These are phyloP conservation scores for Scarus forsteni DNA, from an alignment of 2,797 vertebrate genomes.

Conservation along the genomic window DNA sequence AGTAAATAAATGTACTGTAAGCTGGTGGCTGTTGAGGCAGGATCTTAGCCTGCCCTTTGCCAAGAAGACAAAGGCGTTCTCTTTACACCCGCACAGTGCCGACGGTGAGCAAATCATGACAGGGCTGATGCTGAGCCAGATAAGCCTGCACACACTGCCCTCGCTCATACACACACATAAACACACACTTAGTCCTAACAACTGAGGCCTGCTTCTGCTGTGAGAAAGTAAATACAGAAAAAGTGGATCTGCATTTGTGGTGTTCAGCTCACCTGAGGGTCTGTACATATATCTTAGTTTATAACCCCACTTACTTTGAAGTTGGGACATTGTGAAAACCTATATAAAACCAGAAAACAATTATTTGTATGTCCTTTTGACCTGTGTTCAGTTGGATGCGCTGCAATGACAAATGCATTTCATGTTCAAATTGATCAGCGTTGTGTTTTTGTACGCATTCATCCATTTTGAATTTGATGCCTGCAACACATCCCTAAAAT, in stretches of 20 bases:
- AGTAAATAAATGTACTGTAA: constrained; percentile 45
- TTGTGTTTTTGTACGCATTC: no score
- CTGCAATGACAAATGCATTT: no score
- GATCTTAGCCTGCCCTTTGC: constrained; percentile 47
- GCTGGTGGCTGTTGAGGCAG: constrained; percentile 50
- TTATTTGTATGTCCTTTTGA: no score
- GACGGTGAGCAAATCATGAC: constrained; percentile 60
- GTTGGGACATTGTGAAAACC: no score
- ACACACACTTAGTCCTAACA: constrained; percentile 15
- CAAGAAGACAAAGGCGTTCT: constrained; percentile 59
- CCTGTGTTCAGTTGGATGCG: no score
- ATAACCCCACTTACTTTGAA: not conserved
- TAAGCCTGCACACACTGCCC: constrained; percentile 51
- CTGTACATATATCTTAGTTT: no score
- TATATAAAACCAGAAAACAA: no score
- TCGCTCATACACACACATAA: constrained; percentile 3
- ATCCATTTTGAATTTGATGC: no score
- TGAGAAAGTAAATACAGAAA: constrained; percentile 47
- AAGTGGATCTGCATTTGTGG: constrained; percentile 35
- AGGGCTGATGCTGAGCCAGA: constrained; percentile 66
- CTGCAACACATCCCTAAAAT: no score
- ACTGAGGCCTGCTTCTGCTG: constrained; percentile 41
- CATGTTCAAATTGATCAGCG: no score
- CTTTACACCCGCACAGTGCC: constrained; percentile 58
- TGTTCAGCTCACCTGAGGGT: constrained; percentile 67